Evolutionary conservation across 2,888 invertebrate genomes (phyloP), one percentile per base, ranked within the genome.

Genomic region (Lamproptera curius): DNA sequence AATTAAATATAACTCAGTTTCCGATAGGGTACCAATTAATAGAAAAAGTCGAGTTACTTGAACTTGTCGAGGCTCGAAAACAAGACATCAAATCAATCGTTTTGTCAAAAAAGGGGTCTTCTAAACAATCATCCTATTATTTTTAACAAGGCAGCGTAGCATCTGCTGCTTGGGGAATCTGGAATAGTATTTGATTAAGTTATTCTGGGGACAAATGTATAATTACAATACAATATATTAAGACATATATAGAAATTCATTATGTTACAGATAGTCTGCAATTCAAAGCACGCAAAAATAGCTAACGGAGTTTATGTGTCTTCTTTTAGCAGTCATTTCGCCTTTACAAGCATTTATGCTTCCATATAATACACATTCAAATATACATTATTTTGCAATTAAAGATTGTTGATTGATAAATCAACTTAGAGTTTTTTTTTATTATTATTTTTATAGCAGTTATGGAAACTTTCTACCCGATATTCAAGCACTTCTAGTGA

Each of bases 21-120:
- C 37, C 38, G 55, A 52, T 61, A 70, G 23, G 37, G 50, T 77
- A 77, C 67, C 70, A 73, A 71, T 45, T 47, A 58, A 63, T 59
- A 61, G 59, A 63, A 66, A 56, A 61, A 43, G 42, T 67, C 59
- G 61, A 77, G 59, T 83, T 81, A 83, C 84, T 83, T 78, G 57
- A n/a, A n/a, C n/a, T n/a, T n/a, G n/a, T n/a, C n/a, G n/a, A 62
- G 61, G 57, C 67, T 66, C 67, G 51, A 46, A 65, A 78, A 70
- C 72, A 77, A 84, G 83, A 79, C 74, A 73, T 82, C 74, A 76
- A 70, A 77, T 68, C 69, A 73, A 75, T 78, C 75, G 74, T 76
- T 79, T 67, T 67, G 66, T 65, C 67, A 62, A 65, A 76, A 76
- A 65, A 66, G 68, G 70, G 75, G n/a, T n/a, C 66, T 66, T 71